phyloP scores from a whole-genome alignment of 2,797 vertebrate species.

The Channallabes apus region DNA sequence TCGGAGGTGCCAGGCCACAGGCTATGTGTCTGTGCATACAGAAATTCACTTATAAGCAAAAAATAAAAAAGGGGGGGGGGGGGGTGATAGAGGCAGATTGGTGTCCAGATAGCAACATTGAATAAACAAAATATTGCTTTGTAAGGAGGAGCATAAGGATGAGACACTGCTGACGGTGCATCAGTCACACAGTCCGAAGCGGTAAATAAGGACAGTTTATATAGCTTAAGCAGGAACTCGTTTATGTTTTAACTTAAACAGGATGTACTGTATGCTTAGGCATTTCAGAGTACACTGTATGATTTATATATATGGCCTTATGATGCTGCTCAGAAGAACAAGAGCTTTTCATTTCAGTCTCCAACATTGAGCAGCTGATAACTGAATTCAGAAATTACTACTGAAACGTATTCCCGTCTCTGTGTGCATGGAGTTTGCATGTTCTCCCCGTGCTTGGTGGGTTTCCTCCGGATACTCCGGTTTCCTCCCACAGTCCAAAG shows the following conservation, averaged over 20 bases:
- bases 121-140: constrained; percentile 38
- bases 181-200: not conserved
- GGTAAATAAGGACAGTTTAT: constrained; percentile 14
- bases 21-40: constrained; percentile 48
- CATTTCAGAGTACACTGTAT: not conserved
- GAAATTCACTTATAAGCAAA: constrained; percentile 18
- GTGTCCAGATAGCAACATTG: constrained; percentile 28
- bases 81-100: constrained; percentile 9
- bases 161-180: constrained; percentile 1
- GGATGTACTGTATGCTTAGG: not conserved
- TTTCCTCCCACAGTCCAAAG: too few species aligned
- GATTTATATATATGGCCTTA: not conserved
- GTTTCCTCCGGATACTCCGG: too few species aligned
- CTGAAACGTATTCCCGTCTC: not conserved
- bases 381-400: not conserved
- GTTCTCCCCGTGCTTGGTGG: too few species aligned
- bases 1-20: constrained; percentile 52
- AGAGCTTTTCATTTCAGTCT: not conserved
- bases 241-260: constrained; percentile 7
- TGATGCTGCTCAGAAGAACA: not conserved
- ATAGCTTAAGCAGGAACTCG: not conserved
- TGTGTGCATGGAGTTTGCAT: too few species aligned
- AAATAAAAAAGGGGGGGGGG: not conserved
- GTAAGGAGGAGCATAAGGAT: constrained; percentile 22
- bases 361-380: not conserved